A percentile compares a stretch with the other conserved stretches of the same genome.
Conservation (phyloP, 2,113 vertebrate genomes). For the Grallaria varia region DNA sequence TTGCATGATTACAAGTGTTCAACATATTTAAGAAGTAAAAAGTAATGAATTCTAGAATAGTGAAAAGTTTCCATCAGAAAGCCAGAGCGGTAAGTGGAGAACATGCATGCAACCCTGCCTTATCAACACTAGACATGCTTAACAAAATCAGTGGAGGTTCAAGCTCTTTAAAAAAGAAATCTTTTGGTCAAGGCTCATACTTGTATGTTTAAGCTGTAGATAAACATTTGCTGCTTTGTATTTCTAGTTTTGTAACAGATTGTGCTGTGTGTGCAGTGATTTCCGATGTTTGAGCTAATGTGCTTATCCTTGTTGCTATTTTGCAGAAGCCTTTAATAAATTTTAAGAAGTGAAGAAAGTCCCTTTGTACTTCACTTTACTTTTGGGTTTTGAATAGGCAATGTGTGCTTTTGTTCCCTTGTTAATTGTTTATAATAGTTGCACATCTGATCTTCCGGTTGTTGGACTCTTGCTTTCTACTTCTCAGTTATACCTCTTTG, state of each 20-base stretch:
- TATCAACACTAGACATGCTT: not conserved
- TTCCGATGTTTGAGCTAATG: not conserved
- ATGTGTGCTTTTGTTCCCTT: not conserved
- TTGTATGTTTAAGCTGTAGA: not conserved
- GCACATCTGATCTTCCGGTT: not conserved
- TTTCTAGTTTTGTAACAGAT: not conserved
- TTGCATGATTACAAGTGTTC: not conserved
- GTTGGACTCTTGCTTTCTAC: not conserved
- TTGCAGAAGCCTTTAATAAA: conserved; percentile 24
- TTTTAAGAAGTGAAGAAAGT: conserved; percentile 48
- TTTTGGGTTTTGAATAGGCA: not conserved
- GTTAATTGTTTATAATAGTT: not conserved
- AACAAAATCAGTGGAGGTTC: not conserved
- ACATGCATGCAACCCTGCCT: not conserved
- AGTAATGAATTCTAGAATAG: not conserved
- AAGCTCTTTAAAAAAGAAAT: not conserved
- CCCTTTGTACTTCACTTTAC: not conserved
- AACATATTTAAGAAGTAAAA: not conserved
- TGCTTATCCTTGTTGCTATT: not conserved
- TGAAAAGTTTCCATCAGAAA: not conserved
- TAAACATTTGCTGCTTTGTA: not conserved
- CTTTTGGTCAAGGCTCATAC: not conserved
- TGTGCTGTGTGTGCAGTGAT: not conserved
- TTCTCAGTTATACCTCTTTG: not conserved
- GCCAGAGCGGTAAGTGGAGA: not conserved